These are phyloP conservation scores for Sceloporus tristichus DNA, from an alignment of 2,113 vertebrate species.

Conservation along the genomic window DNA sequence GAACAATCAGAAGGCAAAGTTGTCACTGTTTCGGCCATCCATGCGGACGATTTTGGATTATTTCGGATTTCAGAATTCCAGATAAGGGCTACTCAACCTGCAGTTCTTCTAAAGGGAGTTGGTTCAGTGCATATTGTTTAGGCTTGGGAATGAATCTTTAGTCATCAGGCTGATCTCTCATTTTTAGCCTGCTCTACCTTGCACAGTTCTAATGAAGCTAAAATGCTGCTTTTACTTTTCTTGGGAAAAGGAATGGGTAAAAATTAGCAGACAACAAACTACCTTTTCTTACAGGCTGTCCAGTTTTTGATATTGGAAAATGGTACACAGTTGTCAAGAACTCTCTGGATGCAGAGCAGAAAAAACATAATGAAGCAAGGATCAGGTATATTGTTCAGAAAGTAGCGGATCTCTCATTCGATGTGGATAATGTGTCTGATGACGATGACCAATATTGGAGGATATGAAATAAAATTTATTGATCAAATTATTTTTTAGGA, in stretches of 20 bases:
- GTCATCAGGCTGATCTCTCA: not conserved
- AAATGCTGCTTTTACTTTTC: not conserved
- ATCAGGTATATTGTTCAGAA: constrained; percentile 75
- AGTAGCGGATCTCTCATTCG: not conserved
- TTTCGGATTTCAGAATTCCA: not conserved
- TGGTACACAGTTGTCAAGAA: constrained; percentile 81
- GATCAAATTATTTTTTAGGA: not conserved
- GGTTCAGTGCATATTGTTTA: not conserved
- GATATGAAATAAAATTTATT: not conserved
- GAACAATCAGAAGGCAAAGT: no score
- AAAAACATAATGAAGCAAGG: constrained; percentile 75
- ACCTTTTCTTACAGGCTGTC: constrained; percentile 54
- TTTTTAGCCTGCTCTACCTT: not conserved
- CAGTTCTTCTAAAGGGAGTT: not conserved
- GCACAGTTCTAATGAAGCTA: not conserved
- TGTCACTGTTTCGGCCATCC: no score
- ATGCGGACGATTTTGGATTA: no score
- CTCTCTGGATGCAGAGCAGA: constrained; percentile 72
- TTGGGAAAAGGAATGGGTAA: not conserved
- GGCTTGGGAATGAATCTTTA: not conserved
- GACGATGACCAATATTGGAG: not conserved
- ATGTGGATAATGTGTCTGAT: not conserved
- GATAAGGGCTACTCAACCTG: not conserved
- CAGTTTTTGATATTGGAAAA: constrained; percentile 78
- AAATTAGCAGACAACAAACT: not conserved